A percentile compares a stretch with the other conserved stretches of the same genome.
Conservation (phyloP, 2,113 vertebrate genomes). For the Neodontobutis hainanensis region DNA sequence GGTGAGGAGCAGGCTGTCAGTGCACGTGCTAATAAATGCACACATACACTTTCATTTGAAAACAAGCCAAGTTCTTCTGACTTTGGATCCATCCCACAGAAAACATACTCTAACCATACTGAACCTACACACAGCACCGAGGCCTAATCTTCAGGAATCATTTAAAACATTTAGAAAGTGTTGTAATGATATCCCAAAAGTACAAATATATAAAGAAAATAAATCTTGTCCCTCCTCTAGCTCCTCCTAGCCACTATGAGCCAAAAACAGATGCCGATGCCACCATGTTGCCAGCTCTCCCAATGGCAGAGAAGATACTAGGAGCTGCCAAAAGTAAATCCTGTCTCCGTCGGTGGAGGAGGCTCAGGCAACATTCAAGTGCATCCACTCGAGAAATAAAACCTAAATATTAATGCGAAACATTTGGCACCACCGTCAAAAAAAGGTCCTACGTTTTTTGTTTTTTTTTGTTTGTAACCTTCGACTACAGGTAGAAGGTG, state of each 20-base stretch:
- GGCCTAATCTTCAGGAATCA: conserved; percentile 11
- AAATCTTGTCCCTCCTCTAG: conserved; percentile 38
- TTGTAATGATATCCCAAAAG: conserved; percentile 28
- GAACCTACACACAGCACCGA: conserved; percentile 11
- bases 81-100: conserved; percentile 28
- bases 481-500: conserved; percentile 22
- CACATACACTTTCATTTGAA: conserved; percentile 64
- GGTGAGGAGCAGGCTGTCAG: conserved; percentile 51
- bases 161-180: conserved; percentile 22
- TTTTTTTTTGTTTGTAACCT: no score
- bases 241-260: conserved; percentile 43
- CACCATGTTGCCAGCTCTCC: conserved; percentile 53
- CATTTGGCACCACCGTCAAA: conserved; percentile 18
- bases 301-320: conserved; percentile 36
- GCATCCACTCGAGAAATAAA: conserved; percentile 36
- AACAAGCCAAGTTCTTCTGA: conserved; percentile 48
- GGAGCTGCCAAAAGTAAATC: conserved; percentile 52
- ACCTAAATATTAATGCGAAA: conserved; percentile 16
- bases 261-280: conserved; percentile 65
- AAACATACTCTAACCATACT: background rate
- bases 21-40: conserved; percentile 46
- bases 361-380: conserved; percentile 49
- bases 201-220: conserved; percentile 7
- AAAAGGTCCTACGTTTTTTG: background rate
- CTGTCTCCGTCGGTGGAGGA: conserved; percentile 45